Conservation (phyloP, 2,113 vertebrate species). For the Eulemur macaco region DNA sequence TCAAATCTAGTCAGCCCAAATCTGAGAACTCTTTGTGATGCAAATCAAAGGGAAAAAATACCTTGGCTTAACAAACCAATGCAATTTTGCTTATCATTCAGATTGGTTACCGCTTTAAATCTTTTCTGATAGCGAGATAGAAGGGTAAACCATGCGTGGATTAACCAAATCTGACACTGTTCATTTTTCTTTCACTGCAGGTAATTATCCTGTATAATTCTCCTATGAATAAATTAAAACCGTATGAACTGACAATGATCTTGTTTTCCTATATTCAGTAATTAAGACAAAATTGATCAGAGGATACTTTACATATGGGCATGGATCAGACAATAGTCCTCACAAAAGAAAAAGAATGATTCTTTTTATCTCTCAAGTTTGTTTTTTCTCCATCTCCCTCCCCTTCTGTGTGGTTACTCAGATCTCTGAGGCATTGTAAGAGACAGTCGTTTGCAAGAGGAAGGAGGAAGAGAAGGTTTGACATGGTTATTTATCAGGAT, state of each 20-base stretch:
- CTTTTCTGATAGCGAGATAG: conserved; percentile 61
- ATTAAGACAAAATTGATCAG: conserved; percentile 55
- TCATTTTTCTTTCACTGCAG: conserved; percentile 68
- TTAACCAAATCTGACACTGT: conserved; percentile 60
- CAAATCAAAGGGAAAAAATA: conserved; percentile 62
- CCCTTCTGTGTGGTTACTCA: neutral
- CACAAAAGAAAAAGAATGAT: rapidly evolving
- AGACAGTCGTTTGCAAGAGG: neutral
- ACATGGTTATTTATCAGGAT: neutral
- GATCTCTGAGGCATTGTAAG: neutral
- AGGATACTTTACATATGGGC: neutral
- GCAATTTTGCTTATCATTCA: conserved; percentile 12
- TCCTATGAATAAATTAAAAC: conserved; percentile 70
- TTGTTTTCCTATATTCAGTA: conserved; percentile 52
- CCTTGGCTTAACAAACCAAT: conserved; percentile 38
- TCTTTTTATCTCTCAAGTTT: neutral
- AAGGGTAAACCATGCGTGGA: neutral
- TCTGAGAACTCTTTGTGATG: conserved; percentile 63
- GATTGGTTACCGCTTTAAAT: conserved; percentile 61
- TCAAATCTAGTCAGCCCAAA: conserved; percentile 66
- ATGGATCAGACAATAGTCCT: conserved; percentile 7
- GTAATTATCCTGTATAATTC: conserved; percentile 75
- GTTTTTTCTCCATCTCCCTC: neutral
- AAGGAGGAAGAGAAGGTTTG: neutral
- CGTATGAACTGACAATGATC: conserved; percentile 38